Base-by-base conservation (phyloP, 2,113 vertebrate genomes). In the Sprattus sprattus region DNA sequence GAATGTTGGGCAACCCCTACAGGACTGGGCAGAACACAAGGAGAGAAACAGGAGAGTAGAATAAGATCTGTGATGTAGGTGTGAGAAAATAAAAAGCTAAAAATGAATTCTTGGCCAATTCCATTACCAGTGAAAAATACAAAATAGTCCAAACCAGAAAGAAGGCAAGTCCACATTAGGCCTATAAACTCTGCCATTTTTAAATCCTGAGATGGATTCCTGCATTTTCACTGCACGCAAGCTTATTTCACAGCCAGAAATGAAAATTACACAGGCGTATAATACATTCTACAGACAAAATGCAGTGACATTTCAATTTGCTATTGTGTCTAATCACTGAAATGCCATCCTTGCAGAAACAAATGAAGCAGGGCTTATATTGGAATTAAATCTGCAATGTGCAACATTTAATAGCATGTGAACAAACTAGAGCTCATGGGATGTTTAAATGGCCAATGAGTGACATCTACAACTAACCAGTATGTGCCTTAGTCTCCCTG, bases 201-300 rank as follows among this genome's bases (percentile, higher is more conserved):
- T 11, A 39, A 39, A 5, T 20, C 18, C 6, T 60, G 13, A 78
- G 71, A 78, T 44, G 71, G 15, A 28, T 67, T 78, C 44, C 16
- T 78, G 71, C 71, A 78, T 78, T 78, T 32, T 39, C 28, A 39
- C 32, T 39, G 0, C 71, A 78, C 10, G 32, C 25, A 78, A 32
- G 71, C 3, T 39, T 32, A 78, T 78, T 44, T 71, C 6, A 60
- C 46, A 45, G 75, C 57, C 39, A 46, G 57, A 83, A 64, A 54
- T 81, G 28, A 49, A 32, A 47, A 81, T 81, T 47, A 67, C 46
- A 39, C 83, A 85, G 81, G 54, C 83, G 81, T 6, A 50, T 44
- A 32, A 78, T 16, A 32, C 71, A 78, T 78, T 78, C 39, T 44
- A 13, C 71, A 78, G 28, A 20, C 71, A 32, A 78, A 78, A 78